Evolutionary conservation across 2,888 invertebrate species (phyloP), one percentile per base, ranked within the genome.

Genomic region (Mechanitis mazaeus): DNA sequence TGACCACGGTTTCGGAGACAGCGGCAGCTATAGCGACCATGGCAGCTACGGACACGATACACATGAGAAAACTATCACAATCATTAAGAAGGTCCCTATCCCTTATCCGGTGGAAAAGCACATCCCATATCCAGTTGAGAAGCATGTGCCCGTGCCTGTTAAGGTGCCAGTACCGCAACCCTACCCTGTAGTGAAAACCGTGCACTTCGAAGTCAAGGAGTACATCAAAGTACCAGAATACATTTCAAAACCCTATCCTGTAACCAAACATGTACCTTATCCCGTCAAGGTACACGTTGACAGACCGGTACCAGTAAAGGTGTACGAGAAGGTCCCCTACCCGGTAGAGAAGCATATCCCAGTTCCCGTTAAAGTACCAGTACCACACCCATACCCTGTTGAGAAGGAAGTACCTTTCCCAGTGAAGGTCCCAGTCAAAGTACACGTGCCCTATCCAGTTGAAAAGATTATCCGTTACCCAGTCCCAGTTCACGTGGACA

Each of bases 71-170:
- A 93, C 93, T 11, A 89, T 94, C 70, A 94, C 94, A 11, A 86
- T 93, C 57, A 87, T 93, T 58, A 95, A 94, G 77, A 95, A 95
- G 68, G 93, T 96, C 33, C 91, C 93, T 31, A 93, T 92, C 33
- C 94, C 94, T 1, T 94, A 94, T 75, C 94, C 94, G 45, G 94
- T 95, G 0, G 94, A 94, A 72, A 94, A 94, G 74, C 90, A 92
- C 50, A 89, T 94, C 58, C 93, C 87, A 6, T 91, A 93, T 57
- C 94, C 94, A 1, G 93, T 95, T 9, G 92, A 93, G 66, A 94
- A 94, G 73, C 91, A 91, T 58, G 89, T 95, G 33, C 93, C 90
- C 0, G 91, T 91, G 67, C 93, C 94, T 7, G 92, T 94, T 3
- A 93, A 94, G 76, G 93, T 94, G n/a, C 93, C 84, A 3, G 92